Evolutionary conservation across 1,140 invertebrate genomes (phyloP).

Genomic region (Orius insidiosus): DNA sequence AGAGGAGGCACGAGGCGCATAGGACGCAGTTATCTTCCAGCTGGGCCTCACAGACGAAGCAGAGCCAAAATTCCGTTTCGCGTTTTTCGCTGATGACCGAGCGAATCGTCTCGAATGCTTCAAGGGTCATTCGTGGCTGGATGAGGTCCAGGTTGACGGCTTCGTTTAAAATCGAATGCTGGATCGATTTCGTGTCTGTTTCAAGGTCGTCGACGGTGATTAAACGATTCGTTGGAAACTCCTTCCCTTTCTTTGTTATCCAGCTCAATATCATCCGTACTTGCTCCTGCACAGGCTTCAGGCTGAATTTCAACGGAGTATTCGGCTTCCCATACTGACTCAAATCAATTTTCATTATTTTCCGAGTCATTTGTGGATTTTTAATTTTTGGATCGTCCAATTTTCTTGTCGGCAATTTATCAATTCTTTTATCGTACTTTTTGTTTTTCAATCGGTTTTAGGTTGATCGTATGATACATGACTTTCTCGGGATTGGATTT

Average conservation of each 20-base stretch:
- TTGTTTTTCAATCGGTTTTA: too few relatives aligned
- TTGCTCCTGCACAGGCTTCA: not conserved
- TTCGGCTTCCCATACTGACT: not conserved
- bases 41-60: slow-evolving; percentile 4
- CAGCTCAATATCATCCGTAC: slow-evolving; percentile 1
- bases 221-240: not conserved
- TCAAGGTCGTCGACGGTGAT: slow-evolving; percentile 2
- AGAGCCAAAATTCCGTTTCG: slow-evolving; percentile 2
- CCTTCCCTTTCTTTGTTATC: slow-evolving; percentile 1
- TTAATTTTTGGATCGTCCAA: too few relatives aligned
- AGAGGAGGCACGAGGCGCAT: slow-evolving; percentile 5
- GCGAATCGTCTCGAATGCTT: not conserved
- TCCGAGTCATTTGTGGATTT: too few relatives aligned
- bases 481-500: too few relatives aligned
- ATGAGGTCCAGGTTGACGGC: not conserved
- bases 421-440: too few relatives aligned
- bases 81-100: not conserved
- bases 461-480: too few relatives aligned
- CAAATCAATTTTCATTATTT: slow-evolving; percentile 2
- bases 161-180: slow-evolving; percentile 4
- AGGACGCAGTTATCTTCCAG: slow-evolving; percentile 8
- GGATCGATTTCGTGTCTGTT: not conserved
- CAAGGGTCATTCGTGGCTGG: not conserved
- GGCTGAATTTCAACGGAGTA: slow-evolving; percentile 3
- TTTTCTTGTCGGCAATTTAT: too few relatives aligned